These are phyloP conservation scores for Cephus nigrinus DNA, from an alignment of 2,888 invertebrate species.

Conservation along the genomic window DNA sequence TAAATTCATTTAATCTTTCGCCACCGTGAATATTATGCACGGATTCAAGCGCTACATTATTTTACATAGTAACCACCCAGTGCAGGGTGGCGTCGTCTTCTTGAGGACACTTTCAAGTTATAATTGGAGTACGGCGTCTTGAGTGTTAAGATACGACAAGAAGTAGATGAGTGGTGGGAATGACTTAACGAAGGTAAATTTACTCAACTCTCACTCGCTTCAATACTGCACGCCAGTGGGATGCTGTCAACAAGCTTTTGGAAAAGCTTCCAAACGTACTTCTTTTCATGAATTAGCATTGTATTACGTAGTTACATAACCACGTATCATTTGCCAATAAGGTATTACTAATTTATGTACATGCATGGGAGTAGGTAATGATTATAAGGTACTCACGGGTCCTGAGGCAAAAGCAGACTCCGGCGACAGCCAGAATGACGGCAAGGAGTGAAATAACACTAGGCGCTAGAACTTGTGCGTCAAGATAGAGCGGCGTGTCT, in stretches of 20 bases:
- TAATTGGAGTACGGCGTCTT: constrained; percentile 44
- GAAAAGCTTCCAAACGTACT: not conserved
- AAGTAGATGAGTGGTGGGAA: constrained; percentile 36
- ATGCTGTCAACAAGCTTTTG: not conserved
- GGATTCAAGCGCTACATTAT: not conserved
- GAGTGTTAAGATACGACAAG: constrained; percentile 43
- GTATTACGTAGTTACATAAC: no score
- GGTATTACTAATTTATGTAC: not conserved
- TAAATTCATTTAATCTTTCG: not conserved
- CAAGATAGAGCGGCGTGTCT: constrained; percentile 63
- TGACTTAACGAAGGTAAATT: constrained; percentile 19
- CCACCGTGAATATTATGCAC: not conserved
- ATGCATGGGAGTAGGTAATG: not conserved
- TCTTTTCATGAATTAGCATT: not conserved
- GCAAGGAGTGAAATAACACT: constrained; percentile 68
- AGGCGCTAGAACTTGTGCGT: constrained; percentile 68
- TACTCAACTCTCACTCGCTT: constrained; percentile 27
- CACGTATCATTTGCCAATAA: not conserved
- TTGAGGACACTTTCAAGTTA: constrained; percentile 30
- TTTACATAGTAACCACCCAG: not conserved
- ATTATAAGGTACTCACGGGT: constrained; percentile 65
- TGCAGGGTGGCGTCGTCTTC: not conserved
- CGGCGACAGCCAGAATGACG: constrained; percentile 69
- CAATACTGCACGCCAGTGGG: constrained; percentile 6
- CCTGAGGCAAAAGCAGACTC: constrained; percentile 70